A percentile compares a stretch with the other conserved stretches of the same genome.
Evolutionary conservation across 2,113 vertebrate species (phyloP).

Genomic region (Tragelaphus strepsiceros): DNA sequence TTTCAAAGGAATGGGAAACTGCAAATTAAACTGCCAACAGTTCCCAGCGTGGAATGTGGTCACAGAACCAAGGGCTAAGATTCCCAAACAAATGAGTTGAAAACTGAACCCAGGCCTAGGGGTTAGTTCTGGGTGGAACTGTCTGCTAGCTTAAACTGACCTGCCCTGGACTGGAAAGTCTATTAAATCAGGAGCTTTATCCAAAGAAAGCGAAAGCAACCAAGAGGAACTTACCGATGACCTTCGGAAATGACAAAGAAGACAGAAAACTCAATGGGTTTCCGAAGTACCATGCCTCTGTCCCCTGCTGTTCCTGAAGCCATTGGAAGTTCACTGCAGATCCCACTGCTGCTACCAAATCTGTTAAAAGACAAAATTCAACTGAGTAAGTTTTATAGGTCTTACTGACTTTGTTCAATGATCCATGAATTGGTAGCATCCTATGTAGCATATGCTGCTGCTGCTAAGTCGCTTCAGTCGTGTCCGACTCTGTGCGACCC

Average conservation of each 20-base stretch:
- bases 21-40: not conserved
- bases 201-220: not conserved
- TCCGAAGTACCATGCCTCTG: not conserved
- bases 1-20: not conserved
- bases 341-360: not conserved
- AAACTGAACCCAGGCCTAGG: not conserved
- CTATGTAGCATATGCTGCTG: not conserved
- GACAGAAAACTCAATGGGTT: not conserved
- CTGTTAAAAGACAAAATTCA: not conserved
- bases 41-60: not conserved
- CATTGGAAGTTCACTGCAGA: not conserved
- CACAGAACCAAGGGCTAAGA: not conserved
- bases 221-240: not conserved
- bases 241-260: not conserved
- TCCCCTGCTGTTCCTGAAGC: not conserved
- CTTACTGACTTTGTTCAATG: not conserved
- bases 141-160: not conserved
- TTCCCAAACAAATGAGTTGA: not conserved
- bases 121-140: not conserved
- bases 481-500: no score
- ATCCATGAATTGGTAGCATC: not conserved
- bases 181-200: not conserved
- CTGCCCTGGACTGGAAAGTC: not conserved
- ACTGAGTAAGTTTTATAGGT: not conserved
- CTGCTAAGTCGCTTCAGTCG: no score